Evolutionary conservation across 2,113 vertebrate genomes (phyloP), one percentile per base, ranked within the genome.

Genomic region (Cygnus buccinator): DNA sequence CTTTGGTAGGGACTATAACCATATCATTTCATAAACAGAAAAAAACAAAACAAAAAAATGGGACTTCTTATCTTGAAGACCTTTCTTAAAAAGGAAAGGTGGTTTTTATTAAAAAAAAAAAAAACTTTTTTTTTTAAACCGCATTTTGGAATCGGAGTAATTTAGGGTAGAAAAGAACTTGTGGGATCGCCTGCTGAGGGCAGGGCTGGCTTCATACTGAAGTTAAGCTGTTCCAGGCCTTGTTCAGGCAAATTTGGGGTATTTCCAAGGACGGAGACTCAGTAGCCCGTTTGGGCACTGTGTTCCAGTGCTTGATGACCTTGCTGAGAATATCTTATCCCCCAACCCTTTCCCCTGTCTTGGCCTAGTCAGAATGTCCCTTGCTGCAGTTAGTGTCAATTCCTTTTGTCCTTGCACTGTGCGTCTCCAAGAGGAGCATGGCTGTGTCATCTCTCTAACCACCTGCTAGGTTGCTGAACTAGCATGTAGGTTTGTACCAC

Each of bases 201-300:
- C 35, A 17, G 50, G 48, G 31, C 33, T 29, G 46, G 23, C 6
- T 46, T 58, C 28, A 12, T 61, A 18, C 23, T 41, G 62, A 44
- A 28, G 26, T n/a, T 0, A 4, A 25, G 23, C 44, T 57, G 31
- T 28, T 70, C 17, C 23, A 23, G 37, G 44, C n/a, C 41, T 65
- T 39, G 8, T 39, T 54, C 19, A 21, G 20, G 48, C 11, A 1
- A 58, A 20, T 55, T 28, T 33, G 66, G 8, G 10, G 6, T 28
- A 22, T 39, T 29, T 68, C 41, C 73, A 25, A 25, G 37, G 37
- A 65, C 10, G 33, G 33, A 41, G 28, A 63, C 8, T 37, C 26
- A 13, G 0, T 1, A 2, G 28, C 13, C 41, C 28, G 17, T 48
- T 28, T 28, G 18, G 23, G 43, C 48, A 61, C 8, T 3, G 8